Evolutionary conservation across 2,113 vertebrate genomes (phyloP).

Genomic region (Poeciliopsis turrubarensis): DNA sequence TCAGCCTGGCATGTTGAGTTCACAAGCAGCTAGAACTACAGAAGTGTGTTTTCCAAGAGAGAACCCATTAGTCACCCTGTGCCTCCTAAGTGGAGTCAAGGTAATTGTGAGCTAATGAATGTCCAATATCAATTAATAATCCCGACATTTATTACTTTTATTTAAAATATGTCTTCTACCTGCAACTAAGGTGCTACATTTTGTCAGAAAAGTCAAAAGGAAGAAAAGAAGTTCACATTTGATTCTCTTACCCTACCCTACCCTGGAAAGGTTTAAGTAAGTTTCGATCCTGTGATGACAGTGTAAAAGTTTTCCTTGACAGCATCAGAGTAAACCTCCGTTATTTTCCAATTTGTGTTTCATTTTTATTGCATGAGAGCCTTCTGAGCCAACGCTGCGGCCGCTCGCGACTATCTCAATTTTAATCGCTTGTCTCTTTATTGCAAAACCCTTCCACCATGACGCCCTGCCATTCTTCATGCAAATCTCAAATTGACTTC

Average conservation of each 20-base stretch:
- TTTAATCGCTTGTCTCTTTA: slow-evolving; percentile 68
- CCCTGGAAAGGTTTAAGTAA: not conserved
- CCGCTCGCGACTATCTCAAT: slow-evolving; percentile 54
- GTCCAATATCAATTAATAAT: slow-evolving; percentile 64
- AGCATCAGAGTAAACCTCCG: slow-evolving; percentile 40
- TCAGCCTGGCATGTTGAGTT: slow-evolving; percentile 32
- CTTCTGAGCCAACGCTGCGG: slow-evolving; percentile 45
- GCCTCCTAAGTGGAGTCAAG: slow-evolving; percentile 61
- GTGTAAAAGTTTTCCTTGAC: slow-evolving; percentile 51
- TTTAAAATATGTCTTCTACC: slow-evolving; percentile 34
- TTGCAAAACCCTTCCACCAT: slow-evolving; percentile 64
- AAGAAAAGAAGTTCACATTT: not conserved
- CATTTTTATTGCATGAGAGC: slow-evolving; percentile 46
- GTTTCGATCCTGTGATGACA: slow-evolving; percentile 18
- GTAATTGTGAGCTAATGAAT: slow-evolving; percentile 74
- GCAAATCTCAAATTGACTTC: slow-evolving; percentile 72
- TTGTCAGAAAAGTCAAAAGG: slow-evolving; percentile 14
- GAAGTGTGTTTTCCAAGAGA: slow-evolving; percentile 16
- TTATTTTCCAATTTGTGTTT: slow-evolving; percentile 67
- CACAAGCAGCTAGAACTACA: slow-evolving; percentile 11
- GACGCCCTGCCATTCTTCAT: slow-evolving; percentile 65
- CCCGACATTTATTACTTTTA: slow-evolving; percentile 53
- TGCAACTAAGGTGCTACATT: slow-evolving; percentile 19
- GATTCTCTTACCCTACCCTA: slow-evolving; percentile 4
- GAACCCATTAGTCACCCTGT: slow-evolving; percentile 57